Evolutionary conservation across 2,888 invertebrate genomes (phyloP), one percentile per base, ranked within the genome.

Genomic region (Coecobrya sp.): DNA sequence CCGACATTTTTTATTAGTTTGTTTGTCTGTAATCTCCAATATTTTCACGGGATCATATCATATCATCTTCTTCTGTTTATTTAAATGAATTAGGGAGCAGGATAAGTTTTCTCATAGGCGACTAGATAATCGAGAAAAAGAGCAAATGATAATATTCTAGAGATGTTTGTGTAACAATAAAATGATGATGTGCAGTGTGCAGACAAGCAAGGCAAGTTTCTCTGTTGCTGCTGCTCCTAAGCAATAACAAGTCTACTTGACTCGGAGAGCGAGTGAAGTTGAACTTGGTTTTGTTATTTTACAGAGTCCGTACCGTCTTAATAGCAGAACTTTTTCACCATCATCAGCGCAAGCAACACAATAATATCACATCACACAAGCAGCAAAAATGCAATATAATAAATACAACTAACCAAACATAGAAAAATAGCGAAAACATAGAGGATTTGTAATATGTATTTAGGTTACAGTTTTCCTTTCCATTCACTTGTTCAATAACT

Each of bases 361-460:
- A 55, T 55, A 55, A 55, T 55, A 55, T 62, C 62, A 62, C 25
- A 19, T 27, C 25, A 59, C 25, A 59, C 59, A 59, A 22, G 68
- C 30, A 68, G 68, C 68, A 68, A 68, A 68, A 68, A 68, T 68
- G 68, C 68, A 68, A 68, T 62, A 4, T 19, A 62, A 25, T 52
- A 52, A 52, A 52, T 7, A 7, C 1, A 52, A 52, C 7, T 4
- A 36, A 36, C 36, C 3, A 7, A 36, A 52, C 1, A 52, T 16
- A 10, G 52, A 52, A 1, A 16, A 11, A 10, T 52, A 52, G 52
- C 52, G 11, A 16, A 16, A 52, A 36, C 36, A 36, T 36, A 36
- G n/a, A n/a, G n/a, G n/a, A n/a, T n/a, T n/a, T n/a, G n/a, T n/a
- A n/a, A n/a, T n/a, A n/a, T n/a, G n/a, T n/a, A n/a, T n/a, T n/a